These are phyloP conservation scores for Odontomachus brunneus DNA, from an alignment of 1,140 invertebrate species.

Conservation along the genomic window DNA sequence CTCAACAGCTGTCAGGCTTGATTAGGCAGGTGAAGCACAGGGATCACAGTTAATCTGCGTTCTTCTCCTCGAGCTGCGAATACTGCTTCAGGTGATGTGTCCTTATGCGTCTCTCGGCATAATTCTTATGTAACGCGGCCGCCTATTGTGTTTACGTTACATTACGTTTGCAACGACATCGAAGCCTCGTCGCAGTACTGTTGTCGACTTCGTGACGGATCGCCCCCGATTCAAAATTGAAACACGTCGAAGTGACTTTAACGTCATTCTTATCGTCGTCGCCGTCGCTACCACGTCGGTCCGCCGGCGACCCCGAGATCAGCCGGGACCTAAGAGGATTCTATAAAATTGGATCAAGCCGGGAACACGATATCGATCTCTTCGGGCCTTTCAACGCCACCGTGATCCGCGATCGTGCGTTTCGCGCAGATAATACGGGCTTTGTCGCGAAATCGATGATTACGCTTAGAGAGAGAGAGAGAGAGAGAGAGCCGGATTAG, in stretches of 20 bases:
- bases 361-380: not conserved
- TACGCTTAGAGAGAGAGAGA: too few species aligned
- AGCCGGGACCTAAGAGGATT: not conserved
- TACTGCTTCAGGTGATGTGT: too few species aligned
- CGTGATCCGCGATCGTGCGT: not conserved
- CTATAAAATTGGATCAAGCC: not conserved
- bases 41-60: too few species aligned
- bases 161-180: not conserved
- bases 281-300: not conserved
- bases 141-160: constrained; percentile 22
- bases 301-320: not conserved
- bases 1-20: not conserved
- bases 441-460: not conserved
- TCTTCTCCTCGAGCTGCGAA: too few species aligned
- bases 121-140: constrained; percentile 2
- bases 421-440: not conserved
- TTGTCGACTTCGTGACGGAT: not conserved
- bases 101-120: too few species aligned
- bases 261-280: too few species aligned
- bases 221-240: too few species aligned
- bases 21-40: not conserved
- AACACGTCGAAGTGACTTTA: too few species aligned
- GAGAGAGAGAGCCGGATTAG: too few species aligned
- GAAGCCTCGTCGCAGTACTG: too few species aligned
- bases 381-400: not conserved